A percentile compares a stretch with the other conserved stretches of the same genome.
phyloP scores from a whole-genome alignment of 2,797 vertebrate species.

The Ceryle rudis region DNA sequence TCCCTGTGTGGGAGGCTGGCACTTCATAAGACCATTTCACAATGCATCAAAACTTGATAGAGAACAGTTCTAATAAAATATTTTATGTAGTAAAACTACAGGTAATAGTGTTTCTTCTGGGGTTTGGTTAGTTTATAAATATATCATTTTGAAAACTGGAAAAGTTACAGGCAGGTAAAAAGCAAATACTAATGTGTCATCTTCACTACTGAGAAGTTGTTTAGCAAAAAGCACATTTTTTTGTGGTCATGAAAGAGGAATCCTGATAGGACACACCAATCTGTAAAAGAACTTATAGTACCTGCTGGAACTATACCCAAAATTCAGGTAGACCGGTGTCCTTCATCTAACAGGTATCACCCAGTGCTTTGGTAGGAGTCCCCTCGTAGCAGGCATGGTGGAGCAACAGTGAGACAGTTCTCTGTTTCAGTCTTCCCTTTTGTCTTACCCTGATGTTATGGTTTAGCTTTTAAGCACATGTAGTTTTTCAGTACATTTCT shows the following conservation, averaged over 20 bases:
- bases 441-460: neutral
- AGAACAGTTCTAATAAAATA: neutral
- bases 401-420: neutral
- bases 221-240: neutral
- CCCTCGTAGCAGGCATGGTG: rapidly evolving
- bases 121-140: neutral
- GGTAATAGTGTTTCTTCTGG: neutral
- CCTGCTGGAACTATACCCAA: neutral
- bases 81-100: neutral
- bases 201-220: neutral
- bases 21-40: neutral
- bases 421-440: neutral
- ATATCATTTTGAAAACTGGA: neutral
- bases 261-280: neutral
- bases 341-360: neutral
- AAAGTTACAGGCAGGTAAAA: neutral
- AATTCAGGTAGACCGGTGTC: neutral
- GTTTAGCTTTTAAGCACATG: neutral
- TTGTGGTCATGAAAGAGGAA: neutral
- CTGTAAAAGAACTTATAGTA: neutral
- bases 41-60: neutral
- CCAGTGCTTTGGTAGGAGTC: neutral
- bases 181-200: neutral
- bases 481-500: neutral
- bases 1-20: neutral